These are phyloP conservation scores for Poecile atricapillus DNA, from an alignment of 2,113 vertebrate genomes.

Conservation along the genomic window DNA sequence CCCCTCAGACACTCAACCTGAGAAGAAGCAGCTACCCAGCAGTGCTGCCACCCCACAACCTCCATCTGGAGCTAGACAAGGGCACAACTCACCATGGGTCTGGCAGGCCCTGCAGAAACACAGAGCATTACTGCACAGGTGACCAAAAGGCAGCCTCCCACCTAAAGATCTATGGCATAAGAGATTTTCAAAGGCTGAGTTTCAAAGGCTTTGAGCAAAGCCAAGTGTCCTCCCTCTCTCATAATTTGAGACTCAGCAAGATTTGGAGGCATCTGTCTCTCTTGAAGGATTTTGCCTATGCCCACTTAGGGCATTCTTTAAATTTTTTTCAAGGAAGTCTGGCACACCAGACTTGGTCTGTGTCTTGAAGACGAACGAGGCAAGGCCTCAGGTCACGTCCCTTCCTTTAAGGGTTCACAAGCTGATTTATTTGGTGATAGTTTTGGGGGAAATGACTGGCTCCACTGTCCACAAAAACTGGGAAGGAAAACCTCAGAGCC, in stretches of 20 bases:
- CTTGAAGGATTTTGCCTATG: neutral
- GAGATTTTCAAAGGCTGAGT: neutral
- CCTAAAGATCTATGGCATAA: neutral
- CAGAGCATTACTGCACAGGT: neutral
- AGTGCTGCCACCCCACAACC: neutral
- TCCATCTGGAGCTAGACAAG: neutral
- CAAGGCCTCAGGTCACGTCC: neutral
- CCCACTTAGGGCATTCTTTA: neutral
- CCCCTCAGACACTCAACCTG: neutral
- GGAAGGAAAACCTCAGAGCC: neutral
- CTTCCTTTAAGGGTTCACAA: neutral
- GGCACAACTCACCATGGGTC: neutral
- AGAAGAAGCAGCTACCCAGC: neutral
- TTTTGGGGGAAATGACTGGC: neutral
- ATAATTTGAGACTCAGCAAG: neutral
- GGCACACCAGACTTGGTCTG: neutral
- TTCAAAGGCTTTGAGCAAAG: neutral
- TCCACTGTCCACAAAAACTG: neutral
- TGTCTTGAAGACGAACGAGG: neutral
- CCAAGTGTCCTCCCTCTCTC: neutral
- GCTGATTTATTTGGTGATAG: neutral
- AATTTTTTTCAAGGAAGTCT: neutral
- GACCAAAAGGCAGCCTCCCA: neutral
- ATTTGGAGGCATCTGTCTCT: neutral
- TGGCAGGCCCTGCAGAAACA: neutral